A percentile compares a stretch with the other conserved stretches of the same genome.
Evolutionary conservation across 2,888 invertebrate genomes (phyloP).

Genomic region (Campoletis raptor): DNA sequence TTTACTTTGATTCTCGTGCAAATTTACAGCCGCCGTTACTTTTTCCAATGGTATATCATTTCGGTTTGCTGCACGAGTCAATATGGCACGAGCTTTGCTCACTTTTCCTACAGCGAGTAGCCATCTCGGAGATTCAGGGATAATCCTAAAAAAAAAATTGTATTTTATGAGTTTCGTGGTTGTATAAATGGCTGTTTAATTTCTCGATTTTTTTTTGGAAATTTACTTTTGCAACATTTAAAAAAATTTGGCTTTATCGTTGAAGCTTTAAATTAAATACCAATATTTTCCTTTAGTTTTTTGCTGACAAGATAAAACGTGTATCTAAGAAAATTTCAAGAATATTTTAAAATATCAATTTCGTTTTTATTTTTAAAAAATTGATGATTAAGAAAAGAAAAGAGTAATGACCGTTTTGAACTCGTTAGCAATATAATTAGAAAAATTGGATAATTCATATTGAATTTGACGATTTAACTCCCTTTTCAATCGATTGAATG

Average conservation of each 20-base stretch:
- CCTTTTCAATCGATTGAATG: too few species aligned
- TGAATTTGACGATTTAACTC: too few species aligned
- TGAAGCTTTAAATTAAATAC: too few species aligned
- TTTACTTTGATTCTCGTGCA: conserved; percentile 72
- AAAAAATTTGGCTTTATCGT: too few species aligned
- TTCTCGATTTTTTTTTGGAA: neutral
- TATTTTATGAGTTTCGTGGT: neutral
- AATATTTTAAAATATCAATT: neutral
- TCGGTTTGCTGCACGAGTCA: conserved; percentile 82
- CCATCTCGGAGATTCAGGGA: conserved; percentile 86
- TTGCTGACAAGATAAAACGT: neutral
- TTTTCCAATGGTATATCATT: conserved; percentile 82
- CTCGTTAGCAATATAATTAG: neutral
- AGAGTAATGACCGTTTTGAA: neutral
- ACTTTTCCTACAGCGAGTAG: conserved; percentile 84
- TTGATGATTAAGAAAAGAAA: too few species aligned
- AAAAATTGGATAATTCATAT: too few species aligned
- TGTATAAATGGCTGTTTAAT: neutral
- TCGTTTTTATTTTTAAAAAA: too few species aligned
- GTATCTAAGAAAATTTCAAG: neutral
- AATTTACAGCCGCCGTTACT: conserved; percentile 78
- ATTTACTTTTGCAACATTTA: too few species aligned
- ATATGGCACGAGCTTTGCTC: conserved; percentile 82
- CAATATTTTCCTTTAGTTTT: neutral
- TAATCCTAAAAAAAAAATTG: conserved; percentile 80